phyloP scores from a whole-genome alignment of 2,113 vertebrate genomes.

The Amazona guildingii region DNA sequence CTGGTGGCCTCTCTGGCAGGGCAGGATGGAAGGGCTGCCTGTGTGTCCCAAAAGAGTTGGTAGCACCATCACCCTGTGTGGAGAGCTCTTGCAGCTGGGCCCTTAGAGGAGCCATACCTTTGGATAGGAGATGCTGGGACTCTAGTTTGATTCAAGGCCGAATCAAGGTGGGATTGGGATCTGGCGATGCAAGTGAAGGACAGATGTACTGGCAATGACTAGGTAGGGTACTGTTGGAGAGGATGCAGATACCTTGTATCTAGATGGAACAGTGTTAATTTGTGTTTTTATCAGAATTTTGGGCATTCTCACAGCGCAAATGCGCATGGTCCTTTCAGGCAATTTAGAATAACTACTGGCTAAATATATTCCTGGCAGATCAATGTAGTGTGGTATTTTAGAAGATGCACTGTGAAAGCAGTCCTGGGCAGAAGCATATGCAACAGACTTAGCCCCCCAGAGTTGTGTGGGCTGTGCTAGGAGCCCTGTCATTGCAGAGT shows the following conservation, averaged over 20 bases:
- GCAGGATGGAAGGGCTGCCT: rapidly evolving
- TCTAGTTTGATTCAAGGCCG: neutral
- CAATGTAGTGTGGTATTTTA: neutral
- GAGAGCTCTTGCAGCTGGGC: neutral
- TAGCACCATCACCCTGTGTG: rapidly evolving
- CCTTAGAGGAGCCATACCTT: neutral
- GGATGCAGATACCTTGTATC: neutral
- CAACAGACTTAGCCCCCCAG: neutral
- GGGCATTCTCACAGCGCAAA: neutral
- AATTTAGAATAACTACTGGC: neutral
- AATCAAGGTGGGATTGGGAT: neutral
- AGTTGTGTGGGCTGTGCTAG: neutral
- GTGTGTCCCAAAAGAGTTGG: rapidly evolving
- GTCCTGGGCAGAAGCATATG: neutral
- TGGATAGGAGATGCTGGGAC: neutral
- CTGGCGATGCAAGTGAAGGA: neutral
- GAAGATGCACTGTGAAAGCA: neutral
- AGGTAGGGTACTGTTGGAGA: neutral
- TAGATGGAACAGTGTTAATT: neutral
- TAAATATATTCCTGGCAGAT: neutral
- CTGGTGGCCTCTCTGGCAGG: neutral
- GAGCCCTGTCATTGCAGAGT: neutral
- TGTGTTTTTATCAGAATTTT: neutral
- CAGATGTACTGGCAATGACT: neutral
- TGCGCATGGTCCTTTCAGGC: neutral